phyloP scores from a whole-genome alignment of 1,140 invertebrate genomes.

The Drosophila sturtevanti region DNA sequence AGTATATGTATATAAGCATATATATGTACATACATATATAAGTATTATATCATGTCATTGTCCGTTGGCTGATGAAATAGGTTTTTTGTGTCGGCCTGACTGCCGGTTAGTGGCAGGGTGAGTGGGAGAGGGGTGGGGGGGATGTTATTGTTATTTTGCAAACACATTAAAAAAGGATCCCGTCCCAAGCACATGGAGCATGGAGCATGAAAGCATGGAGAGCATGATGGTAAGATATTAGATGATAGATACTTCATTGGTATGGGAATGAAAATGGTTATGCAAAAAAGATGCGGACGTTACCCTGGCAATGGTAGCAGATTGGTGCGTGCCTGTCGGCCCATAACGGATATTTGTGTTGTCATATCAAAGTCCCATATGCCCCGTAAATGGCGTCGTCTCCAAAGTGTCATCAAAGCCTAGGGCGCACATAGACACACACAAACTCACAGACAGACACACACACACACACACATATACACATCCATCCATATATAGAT shows the following conservation, averaged over 20 bases:
- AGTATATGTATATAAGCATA: not conserved
- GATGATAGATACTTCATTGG: not conserved
- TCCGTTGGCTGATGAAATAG: constrained; percentile 5
- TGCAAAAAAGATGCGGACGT: constrained; percentile 30
- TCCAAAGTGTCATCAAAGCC: constrained; percentile 73
- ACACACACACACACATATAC: too few relatives aligned
- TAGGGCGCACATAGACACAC: constrained; percentile 47
- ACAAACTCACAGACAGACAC: constrained; percentile 29
- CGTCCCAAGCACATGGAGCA: not conserved
- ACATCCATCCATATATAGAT: constrained; percentile 8
- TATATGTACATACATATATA: too few relatives aligned
- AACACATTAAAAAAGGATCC: constrained; percentile 5
- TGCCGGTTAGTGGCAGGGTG: not conserved
- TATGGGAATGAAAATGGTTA: not conserved
- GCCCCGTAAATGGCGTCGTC: constrained; percentile 68
- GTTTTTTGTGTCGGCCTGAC: not conserved
- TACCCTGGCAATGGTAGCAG: constrained; percentile 24
- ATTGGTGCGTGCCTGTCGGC: constrained; percentile 67
- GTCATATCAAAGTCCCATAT: constrained; percentile 82
- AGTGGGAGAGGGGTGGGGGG: not conserved
- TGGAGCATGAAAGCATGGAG: too few relatives aligned
- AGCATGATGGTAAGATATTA: too few relatives aligned
- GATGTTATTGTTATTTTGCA: constrained; percentile 4
- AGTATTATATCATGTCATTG: constrained; percentile 8
- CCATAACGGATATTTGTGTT: constrained; percentile 81